These are phyloP conservation scores for Hycleus phaleratus DNA, from an alignment of 1,140 invertebrate genomes.

Conservation along the genomic window DNA sequence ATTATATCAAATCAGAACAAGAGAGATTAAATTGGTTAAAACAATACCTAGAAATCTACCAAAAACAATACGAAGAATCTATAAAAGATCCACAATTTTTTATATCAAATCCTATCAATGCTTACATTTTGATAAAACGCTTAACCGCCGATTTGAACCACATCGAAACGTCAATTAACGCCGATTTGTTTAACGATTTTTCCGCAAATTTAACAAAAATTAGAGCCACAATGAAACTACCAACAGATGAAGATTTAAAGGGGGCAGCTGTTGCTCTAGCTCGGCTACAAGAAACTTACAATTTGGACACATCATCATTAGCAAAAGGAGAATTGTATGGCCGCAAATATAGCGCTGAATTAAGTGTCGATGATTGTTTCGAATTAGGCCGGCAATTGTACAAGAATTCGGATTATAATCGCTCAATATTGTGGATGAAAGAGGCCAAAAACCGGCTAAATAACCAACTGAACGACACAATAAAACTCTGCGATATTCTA, in stretches of 20 bases:
- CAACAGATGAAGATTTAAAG: constrained; percentile 82
- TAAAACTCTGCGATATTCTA: constrained; percentile 75
- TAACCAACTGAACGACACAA: constrained; percentile 57
- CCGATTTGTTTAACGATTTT: constrained; percentile 64
- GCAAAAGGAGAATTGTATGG: constrained; percentile 84
- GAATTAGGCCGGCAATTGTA: constrained; percentile 92
- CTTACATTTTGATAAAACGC: constrained; percentile 90
- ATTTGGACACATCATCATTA: constrained; percentile 80
- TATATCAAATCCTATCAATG: constrained; percentile 93
- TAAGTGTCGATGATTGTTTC: constrained; percentile 89
- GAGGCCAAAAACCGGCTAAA: constrained; percentile 69
- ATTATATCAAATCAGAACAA: constrained; percentile 78
- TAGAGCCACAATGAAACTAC: constrained; percentile 69
- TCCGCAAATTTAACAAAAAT: constrained; percentile 66
- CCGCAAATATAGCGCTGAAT: constrained; percentile 63
- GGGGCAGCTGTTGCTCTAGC: constrained; percentile 91
- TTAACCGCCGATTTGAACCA: constrained; percentile 85
- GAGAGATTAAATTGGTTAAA: constrained; percentile 67
- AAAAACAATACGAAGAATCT: constrained; percentile 69
- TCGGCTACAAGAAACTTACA: constrained; percentile 95
- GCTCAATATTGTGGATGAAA: constrained; percentile 92
- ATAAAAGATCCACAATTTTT: constrained; percentile 73
- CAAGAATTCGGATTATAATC: constrained; percentile 87
- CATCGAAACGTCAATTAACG: constrained; percentile 66
- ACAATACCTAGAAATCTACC: constrained; percentile 60